phyloP scores from a whole-genome alignment of 2,888 invertebrate genomes.

The Pandemis heparana region DNA sequence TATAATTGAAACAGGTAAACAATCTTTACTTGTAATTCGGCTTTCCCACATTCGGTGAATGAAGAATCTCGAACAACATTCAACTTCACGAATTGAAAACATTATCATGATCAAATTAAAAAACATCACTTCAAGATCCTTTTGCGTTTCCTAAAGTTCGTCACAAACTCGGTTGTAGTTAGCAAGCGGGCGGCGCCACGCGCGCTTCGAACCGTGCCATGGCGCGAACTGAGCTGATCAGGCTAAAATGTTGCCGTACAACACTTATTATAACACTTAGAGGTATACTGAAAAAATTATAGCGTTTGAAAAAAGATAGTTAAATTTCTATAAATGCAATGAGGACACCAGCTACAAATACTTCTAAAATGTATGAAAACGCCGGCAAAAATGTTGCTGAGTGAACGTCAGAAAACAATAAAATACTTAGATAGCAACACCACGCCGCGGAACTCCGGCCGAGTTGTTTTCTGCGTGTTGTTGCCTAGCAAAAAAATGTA shows the following conservation, averaged over 20 bases:
- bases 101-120: not conserved
- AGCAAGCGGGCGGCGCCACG: not conserved
- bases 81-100: not conserved
- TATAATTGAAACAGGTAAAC: not conserved
- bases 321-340: not conserved
- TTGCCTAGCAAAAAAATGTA: not conserved
- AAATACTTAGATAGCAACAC: not conserved
- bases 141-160: not conserved
- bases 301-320: not conserved
- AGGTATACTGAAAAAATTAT: not conserved
- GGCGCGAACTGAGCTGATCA: not conserved
- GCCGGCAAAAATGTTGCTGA: too few species aligned
- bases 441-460: not conserved
- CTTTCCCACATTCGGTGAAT: not conserved
- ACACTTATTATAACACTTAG: not conserved
- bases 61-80: not conserved
- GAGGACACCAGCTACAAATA: too few species aligned
- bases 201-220: not conserved
- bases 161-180: not conserved
- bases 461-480: not conserved
- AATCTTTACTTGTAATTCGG: not conserved
- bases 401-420: too few species aligned
- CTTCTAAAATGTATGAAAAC: too few species aligned
- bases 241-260: not conserved
- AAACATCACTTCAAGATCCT: conserved; percentile 2